Percentiles rank a stretch among this genome's conserved stretches.
Conservation (phyloP, 1,140 invertebrate genomes). For the Mizuhopecten yessoensis region DNA sequence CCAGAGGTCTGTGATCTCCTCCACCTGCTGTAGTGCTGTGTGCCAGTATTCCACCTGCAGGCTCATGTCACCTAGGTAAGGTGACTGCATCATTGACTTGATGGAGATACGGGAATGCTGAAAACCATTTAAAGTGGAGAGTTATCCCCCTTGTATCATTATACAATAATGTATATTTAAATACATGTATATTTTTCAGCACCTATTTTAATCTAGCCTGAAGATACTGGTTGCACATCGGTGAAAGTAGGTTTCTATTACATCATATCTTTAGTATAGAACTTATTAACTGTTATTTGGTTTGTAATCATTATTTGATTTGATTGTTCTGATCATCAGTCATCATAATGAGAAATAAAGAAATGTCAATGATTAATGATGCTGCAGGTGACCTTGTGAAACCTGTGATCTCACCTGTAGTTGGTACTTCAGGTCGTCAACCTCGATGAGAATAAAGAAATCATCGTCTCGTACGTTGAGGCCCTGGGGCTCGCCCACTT, state of each 20-base stretch:
- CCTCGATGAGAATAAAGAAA: slow-evolving; percentile 81
- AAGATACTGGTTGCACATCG: too few relatives aligned
- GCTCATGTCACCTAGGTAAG: slow-evolving; percentile 78
- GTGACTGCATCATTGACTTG: slow-evolving; percentile 80
- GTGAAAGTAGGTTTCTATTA: too few relatives aligned
- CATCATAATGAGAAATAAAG: too few relatives aligned
- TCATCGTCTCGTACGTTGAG: slow-evolving; percentile 79
- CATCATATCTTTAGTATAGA: too few relatives aligned
- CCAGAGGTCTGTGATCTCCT: slow-evolving; percentile 81
- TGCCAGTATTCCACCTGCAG: slow-evolving; percentile 75
- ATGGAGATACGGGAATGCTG: slow-evolving; percentile 81
- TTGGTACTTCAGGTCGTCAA: slow-evolving; percentile 82
- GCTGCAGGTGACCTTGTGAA: neutral
- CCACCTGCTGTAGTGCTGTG: slow-evolving; percentile 76
- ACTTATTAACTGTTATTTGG: too few relatives aligned
- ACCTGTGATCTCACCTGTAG: slow-evolving; percentile 76
- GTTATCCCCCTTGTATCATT: too few relatives aligned
- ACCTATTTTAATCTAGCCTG: too few relatives aligned
- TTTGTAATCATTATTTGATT: too few relatives aligned
- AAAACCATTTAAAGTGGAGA: neutral
- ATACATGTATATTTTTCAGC: too few relatives aligned
- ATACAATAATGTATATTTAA: too few relatives aligned
- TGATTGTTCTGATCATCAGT: too few relatives aligned
- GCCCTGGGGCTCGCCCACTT: slow-evolving; percentile 68
- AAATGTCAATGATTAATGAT: too few relatives aligned